Percentiles rank a stretch among this genome's conserved stretches.
These are phyloP conservation scores for Ericerus pela DNA, from an alignment of 1,140 invertebrate species.

Conservation along the genomic window DNA sequence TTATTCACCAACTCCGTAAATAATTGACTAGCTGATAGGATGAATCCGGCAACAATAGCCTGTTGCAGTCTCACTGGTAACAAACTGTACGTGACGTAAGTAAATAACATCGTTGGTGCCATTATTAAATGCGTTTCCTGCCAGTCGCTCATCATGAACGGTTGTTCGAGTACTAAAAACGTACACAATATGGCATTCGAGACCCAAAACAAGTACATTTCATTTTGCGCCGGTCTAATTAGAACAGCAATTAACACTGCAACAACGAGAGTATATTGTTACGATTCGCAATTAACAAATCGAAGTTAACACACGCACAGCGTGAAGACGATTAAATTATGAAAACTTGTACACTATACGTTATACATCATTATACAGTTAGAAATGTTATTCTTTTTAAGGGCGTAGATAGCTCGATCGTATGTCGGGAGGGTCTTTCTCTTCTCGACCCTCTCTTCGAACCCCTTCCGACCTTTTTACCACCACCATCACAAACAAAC, in stretches of 20 bases:
- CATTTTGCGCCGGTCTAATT: constrained; percentile 67
- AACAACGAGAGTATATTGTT: constrained; percentile 31
- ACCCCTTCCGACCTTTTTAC: no score
- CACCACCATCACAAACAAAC: no score
- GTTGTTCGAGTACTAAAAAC: constrained; percentile 49
- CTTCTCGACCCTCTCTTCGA: no score
- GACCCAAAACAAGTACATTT: constrained; percentile 66
- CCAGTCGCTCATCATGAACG: constrained; percentile 36
- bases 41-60: constrained; percentile 52
- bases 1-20: not conserved
- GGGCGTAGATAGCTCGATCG: no score
- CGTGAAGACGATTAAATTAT: no score
- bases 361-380: no score
- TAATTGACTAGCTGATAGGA: constrained; percentile 47
- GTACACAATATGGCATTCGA: constrained; percentile 63
- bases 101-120: constrained; percentile 46
- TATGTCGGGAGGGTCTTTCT: no score
- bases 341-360: no score
- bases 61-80: constrained; percentile 68
- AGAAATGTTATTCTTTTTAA: no score
- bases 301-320: no score
- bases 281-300: no score
- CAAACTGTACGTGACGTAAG: constrained; percentile 75
- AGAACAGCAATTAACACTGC: constrained; percentile 56
- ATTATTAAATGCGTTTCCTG: constrained; percentile 16